Evolutionary conservation across 2,797 vertebrate species (phyloP), one percentile per base, ranked within the genome.

Genomic region (Sphenopsis melanotis): DNA sequence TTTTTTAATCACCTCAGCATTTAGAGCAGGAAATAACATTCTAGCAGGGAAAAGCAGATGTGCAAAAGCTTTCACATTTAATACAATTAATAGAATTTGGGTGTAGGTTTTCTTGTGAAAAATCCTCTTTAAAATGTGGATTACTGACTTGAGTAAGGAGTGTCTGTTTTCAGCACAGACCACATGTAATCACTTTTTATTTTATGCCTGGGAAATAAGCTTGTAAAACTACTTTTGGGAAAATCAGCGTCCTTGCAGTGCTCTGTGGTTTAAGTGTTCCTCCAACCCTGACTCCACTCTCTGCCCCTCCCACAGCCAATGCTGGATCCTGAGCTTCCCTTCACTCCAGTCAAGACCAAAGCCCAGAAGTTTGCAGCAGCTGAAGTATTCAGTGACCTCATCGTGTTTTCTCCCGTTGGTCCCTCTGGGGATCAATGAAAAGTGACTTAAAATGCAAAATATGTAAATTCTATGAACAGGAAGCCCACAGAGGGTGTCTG

Each of bases 331-430:
- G 65, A 90, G 59, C 64, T 96, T n/a, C 95, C 70, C 77, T 90
- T 96, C 94, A 96, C 95, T 23, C 94, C 96, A 12, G 10, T 93
- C 71, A 84, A 49, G 55, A 94, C n/a, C 70, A 61, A 36, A 61
- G 79, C 90, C 47, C 89, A 94, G 90, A 88, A 52, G 32, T 68
- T 96, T 22, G 87, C 88, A 57, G 83, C 81, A 68, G 71, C 85
- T 34, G 88, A 91, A 87, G 29, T 26, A 0, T 23, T 91, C 39
- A 55, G 6, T 77, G 96, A 97, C 68, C 94, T 97, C 11, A 97
- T 97, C 8, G 64, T 93, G 5, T 97, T 97, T 94, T 97, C 97
- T 89, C 97, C 97, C 3, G 16, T 92, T 81, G 64, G 69, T 37
- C 44, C 87, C 12, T 72, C 95, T 27, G 94, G 61, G 50, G 29